Conservation (phyloP, 2,797 vertebrate species). For the Danio kyathit region DNA sequence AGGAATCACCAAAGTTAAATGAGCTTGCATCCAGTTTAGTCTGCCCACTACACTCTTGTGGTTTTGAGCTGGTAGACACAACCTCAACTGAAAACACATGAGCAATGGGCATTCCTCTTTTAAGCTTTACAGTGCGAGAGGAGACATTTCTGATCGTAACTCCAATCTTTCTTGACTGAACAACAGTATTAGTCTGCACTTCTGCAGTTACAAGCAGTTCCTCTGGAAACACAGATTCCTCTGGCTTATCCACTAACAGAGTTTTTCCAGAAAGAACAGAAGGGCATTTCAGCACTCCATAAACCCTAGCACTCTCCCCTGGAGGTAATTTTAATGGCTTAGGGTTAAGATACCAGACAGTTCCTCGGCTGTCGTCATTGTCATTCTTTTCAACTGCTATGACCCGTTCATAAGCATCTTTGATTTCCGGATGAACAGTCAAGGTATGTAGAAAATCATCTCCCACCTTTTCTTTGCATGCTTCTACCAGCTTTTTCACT, state of each 20-base stretch:
- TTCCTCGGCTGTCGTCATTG: not conserved
- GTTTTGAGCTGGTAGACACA: not conserved
- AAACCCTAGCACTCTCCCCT: not conserved
- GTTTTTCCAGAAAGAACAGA: not conserved
- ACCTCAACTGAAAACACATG: not conserved
- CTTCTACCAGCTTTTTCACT: slow-evolving; percentile 13
- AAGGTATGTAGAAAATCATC: not conserved
- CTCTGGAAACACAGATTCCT: not conserved
- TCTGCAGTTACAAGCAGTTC: not conserved
- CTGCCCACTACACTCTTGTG: not conserved
- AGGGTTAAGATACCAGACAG: not conserved
- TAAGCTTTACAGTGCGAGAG: not conserved
- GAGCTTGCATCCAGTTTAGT: not conserved
- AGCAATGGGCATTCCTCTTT: not conserved
- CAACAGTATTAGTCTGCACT: not conserved
- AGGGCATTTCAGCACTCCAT: not conserved
- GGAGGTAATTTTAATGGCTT: not conserved
- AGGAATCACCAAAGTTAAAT: not conserved
- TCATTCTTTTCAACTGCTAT: not conserved
- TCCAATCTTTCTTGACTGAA: not conserved
- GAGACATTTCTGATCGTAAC: not conserved
- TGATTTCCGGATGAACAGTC: not conserved
- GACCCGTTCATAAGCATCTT: not conserved
- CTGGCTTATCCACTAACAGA: not conserved
- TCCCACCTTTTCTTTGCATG: not conserved